phyloP scores from a whole-genome alignment of 2,797 vertebrate genomes.

The Chloroceryle inda region DNA sequence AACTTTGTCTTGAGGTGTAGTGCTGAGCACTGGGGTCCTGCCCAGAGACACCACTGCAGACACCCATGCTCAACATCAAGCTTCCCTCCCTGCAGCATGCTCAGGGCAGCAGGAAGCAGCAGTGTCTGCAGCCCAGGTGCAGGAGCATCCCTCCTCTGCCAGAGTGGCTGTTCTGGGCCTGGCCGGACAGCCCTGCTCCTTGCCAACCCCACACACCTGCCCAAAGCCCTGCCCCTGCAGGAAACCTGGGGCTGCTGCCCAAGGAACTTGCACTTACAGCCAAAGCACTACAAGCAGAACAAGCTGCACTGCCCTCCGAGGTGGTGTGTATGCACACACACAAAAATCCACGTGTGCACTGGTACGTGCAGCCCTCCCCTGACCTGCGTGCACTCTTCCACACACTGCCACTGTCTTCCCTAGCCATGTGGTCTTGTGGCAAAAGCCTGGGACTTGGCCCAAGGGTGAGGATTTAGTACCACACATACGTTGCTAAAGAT shows the following conservation, averaged over 20 bases:
- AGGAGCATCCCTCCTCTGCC: background rate
- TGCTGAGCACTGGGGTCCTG: background rate
- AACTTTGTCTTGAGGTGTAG: background rate
- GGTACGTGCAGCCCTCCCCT: accelerated
- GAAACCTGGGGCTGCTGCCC: background rate
- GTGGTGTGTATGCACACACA: accelerated
- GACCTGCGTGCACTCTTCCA: accelerated
- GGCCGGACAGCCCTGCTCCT: too few species aligned
- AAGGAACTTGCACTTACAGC: background rate
- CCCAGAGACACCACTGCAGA: accelerated
- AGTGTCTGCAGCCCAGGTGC: background rate
- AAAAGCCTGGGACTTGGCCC: background rate
- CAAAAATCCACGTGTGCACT: too few species aligned
- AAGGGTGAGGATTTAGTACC: background rate
- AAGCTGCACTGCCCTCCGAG: accelerated
- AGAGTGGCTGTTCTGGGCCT: background rate
- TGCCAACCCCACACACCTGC: background rate
- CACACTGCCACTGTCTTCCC: background rate
- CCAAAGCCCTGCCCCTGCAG: background rate
- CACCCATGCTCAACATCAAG: background rate
- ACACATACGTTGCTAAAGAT: background rate
- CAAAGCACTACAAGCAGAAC: background rate
- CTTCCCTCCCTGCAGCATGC: background rate
- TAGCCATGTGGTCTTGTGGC: accelerated
- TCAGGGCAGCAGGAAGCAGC: background rate